These are phyloP conservation scores for Cynodonichthys magdalenae DNA, from an alignment of 2,797 vertebrate species.

Conservation along the genomic window DNA sequence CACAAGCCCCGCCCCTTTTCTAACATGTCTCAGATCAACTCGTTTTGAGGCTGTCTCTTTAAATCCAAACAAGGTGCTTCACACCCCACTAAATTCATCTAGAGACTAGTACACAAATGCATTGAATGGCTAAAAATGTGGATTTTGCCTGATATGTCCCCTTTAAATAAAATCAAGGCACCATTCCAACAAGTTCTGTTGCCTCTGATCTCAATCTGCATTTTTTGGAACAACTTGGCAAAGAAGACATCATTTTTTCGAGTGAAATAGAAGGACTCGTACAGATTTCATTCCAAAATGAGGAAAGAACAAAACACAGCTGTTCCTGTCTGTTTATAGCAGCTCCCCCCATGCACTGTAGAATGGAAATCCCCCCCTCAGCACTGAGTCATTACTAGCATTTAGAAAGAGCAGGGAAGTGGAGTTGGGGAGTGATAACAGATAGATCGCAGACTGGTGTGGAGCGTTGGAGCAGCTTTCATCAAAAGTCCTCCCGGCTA, in stretches of 20 bases:
- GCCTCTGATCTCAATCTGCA: not conserved
- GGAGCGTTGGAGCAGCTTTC: constrained; percentile 12
- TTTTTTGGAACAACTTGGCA: constrained; percentile 6
- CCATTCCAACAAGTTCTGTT: not conserved
- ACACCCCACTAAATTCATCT: too few species aligned
- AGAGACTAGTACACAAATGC: too few species aligned
- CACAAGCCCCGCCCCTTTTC: too few species aligned
- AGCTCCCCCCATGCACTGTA: constrained; percentile 17
- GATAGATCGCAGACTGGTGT: constrained; percentile 33
- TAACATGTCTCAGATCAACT: too few species aligned
- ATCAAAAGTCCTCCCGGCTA: constrained; percentile 10
- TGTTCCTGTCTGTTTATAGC: constrained; percentile 40
- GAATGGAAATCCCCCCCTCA: constrained; percentile 45
- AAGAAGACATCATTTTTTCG: constrained; percentile 1
- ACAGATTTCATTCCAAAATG: constrained; percentile 7
- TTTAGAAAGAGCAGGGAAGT: constrained; percentile 28
- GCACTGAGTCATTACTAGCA: constrained; percentile 32
- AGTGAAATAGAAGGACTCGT: constrained; percentile 12
- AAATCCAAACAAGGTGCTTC: not conserved
- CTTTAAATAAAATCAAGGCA: too few species aligned
- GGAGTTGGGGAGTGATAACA: constrained; percentile 40
- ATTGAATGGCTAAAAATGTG: too few species aligned
- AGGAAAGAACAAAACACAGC: constrained; percentile 31
- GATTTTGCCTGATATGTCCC: too few species aligned
- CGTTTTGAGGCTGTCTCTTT: too few species aligned